Percentiles rank a stretch among this genome's conserved stretches.
phyloP scores from a whole-genome alignment of 2,113 vertebrate species.

The Mesoclemmys tuberculata region DNA sequence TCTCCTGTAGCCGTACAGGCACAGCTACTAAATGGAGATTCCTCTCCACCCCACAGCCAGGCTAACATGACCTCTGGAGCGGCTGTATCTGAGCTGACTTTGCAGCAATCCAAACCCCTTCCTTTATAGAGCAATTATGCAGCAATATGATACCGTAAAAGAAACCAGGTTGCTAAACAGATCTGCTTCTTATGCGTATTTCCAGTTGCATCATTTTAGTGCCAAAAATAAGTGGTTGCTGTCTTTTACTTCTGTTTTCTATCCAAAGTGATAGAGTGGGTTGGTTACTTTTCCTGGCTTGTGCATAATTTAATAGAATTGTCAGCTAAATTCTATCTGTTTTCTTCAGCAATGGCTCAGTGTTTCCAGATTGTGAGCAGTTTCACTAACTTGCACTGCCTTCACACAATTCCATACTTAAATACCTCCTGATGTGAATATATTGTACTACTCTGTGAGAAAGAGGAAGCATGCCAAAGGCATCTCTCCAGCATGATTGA shows the following conservation, averaged over 20 bases:
- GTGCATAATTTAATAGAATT: neutral
- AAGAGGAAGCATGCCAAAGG: neutral
- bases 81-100: neutral
- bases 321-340: neutral
- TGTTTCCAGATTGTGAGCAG: neutral
- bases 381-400: neutral
- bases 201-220: neutral
- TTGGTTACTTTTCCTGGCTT: neutral
- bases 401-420: neutral
- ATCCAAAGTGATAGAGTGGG: neutral
- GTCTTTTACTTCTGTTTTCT: neutral
- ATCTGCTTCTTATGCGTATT: neutral
- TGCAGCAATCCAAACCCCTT: neutral
- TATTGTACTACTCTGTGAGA: neutral
- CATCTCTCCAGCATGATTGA: neutral
- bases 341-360: neutral
- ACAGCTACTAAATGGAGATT: neutral
- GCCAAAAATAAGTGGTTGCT: neutral
- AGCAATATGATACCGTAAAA: neutral
- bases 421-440: neutral
- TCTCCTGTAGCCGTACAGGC: neutral
- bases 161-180: neutral
- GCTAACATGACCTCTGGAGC: neutral
- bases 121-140: neutral
- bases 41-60: neutral